Evolutionary conservation across 2,797 vertebrate species (phyloP).

Genomic region (Antrozous pallidus): DNA sequence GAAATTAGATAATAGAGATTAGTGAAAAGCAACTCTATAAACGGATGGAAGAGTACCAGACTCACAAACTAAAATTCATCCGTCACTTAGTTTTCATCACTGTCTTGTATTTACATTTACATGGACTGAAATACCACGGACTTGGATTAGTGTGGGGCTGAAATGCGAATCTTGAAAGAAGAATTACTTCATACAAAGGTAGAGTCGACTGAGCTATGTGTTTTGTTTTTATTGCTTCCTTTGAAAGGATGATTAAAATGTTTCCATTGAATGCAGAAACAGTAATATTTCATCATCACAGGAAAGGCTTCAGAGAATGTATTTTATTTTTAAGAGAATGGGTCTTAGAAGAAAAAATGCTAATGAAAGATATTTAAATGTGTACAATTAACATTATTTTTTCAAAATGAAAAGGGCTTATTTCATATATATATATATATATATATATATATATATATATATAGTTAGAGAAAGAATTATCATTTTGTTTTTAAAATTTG

Average conservation of each 20-base stretch:
- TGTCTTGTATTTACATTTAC: not conserved
- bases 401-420: not conserved
- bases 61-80: not conserved
- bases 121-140: not conserved
- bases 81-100: not conserved
- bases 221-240: conserved; percentile 9
- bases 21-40: conserved; percentile 31
- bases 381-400: not conserved
- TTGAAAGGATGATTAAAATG: not conserved
- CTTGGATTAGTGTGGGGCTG: not conserved
- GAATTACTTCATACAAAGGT: not conserved
- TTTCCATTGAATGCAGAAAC: conserved; percentile 30
- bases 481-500: not conserved
- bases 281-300: not conserved
- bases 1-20: conserved; percentile 35
- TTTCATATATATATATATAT: not conserved
- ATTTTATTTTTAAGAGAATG: conserved; percentile 38
- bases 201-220: not conserved
- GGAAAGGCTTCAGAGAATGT: not conserved
- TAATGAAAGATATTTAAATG: not conserved
- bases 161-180: conserved; percentile 7
- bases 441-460: not conserved
- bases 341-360: conserved; percentile 7
- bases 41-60: not conserved
- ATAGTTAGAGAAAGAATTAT: not conserved